Evolutionary conservation across 1,140 invertebrate genomes (phyloP), one percentile per base, ranked within the genome.

Genomic region (Aphis craccivora): DNA sequence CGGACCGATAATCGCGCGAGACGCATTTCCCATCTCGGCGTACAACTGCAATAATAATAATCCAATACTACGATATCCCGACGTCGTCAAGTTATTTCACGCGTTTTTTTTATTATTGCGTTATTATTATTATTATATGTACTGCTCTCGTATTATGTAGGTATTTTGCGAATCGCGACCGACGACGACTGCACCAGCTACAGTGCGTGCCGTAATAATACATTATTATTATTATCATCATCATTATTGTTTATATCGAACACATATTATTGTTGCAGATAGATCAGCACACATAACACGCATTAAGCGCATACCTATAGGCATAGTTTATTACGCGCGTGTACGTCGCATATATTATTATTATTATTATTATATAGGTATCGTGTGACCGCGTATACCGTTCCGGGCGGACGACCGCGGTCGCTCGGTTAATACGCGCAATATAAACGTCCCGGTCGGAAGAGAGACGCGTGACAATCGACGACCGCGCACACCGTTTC

Each of bases 391-490:
- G 14, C 40, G 84, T 86, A 45, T 86, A 86, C 84, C 84, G 84
- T 86, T 86, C 84, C 84, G 7, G 25, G 25, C 84, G 84, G 84
- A 86, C 84, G 84, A n/a, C 43, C 84, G 23, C 84, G 40, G 23
- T 23, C n/a, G 35, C 9, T 43, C 48, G 45, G 89, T 35, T 35
- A 35, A 81, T 18, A 18, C 76, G 35, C 25, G 37, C 37, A 2
- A 40, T 40, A 22, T 35, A 76, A 83, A 83, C 83, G 23, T 37
- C 40, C 83, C 40, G 83, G 83, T 43, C 40, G 43, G 20, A 40
- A 90, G 89, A 67, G 55, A 45, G 45, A 55, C 89, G 89, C 89
- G 89, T 90, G 89, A 90, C 89, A 67, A 67, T 90, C 51, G 89
- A 30, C 35, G 37, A 40, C 37, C 37, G 37, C 35, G 89, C 37